Percentiles rank a stretch among this genome's conserved stretches.
phyloP scores from a whole-genome alignment of 2,113 vertebrate species.

The Indicator indicator region DNA sequence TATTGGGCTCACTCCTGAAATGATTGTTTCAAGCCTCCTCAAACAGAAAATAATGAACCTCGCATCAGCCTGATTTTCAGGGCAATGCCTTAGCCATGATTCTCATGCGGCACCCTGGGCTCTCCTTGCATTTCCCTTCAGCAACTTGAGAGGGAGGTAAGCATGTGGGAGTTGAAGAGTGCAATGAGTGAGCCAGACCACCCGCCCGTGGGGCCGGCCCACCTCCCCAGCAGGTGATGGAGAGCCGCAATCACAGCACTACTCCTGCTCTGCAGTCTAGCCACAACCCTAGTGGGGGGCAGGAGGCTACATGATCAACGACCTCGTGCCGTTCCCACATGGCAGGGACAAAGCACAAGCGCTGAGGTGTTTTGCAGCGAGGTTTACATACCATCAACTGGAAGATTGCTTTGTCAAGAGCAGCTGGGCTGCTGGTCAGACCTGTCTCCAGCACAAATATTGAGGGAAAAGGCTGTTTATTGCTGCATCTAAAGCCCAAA shows the following conservation, averaged over 20 bases:
- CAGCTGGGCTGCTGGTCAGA: not conserved
- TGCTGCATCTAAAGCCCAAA: not conserved
- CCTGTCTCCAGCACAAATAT: not conserved
- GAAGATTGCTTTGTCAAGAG: not conserved
- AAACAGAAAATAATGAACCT: not conserved
- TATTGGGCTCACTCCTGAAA: not conserved
- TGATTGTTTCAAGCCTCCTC: not conserved
- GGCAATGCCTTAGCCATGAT: not conserved
- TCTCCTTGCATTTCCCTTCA: not conserved
- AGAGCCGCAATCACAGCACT: not conserved
- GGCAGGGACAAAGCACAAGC: not conserved
- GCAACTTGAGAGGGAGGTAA: not conserved
- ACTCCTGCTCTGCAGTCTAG: not conserved
- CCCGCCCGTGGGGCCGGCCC: not conserved
- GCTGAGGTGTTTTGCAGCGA: fast-evolving
- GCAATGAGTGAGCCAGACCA: not conserved
- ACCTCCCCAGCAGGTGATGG: not conserved
- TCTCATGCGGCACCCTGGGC: not conserved
- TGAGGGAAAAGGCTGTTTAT: not conserved
- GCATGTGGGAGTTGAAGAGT: fast-evolving
- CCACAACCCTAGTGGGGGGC: not conserved
- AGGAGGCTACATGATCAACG: not conserved
- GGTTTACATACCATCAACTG: not conserved
- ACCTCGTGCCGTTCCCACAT: fast-evolving
- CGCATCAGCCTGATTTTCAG: not conserved